Base-by-base conservation (phyloP, 2,888 invertebrate species). In the Silvanus unidentatus region DNA sequence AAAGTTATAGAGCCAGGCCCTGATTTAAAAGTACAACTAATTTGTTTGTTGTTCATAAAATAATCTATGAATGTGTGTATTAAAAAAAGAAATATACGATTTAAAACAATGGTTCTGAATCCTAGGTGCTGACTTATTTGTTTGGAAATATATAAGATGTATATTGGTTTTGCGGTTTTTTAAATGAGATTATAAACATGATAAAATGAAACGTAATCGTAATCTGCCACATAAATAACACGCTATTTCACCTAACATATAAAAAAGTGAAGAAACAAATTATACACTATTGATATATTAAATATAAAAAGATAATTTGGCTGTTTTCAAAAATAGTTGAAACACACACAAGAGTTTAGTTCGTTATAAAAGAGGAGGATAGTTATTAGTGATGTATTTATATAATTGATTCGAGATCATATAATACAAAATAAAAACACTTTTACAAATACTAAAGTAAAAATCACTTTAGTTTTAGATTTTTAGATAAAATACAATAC, bases 1-100 rank as follows among this genome's bases (percentile, higher is more conserved):
- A 45, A 12, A n/a, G n/a, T 39, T 52, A 16, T 55, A 51, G 60
- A 70, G 64, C 71, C 70, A 68, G 68, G 65, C 71, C 72, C 72
- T 72, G 72, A 71, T 71, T 70, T 70, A 61, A 71, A 68, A 72
- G 72, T 72, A 72, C 72, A 72, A 72, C 70, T 66, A 61, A 50
- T 60, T 68, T 63, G 64, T 68, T 69, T 69, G 68, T 69, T 70
- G 66, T 67, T 69, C 64, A 61, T 68, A 65, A 60, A 59, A 22
- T 43, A 39, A 57, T 57, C 49, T 56, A 52, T 50, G 48, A 49
- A 54, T 22, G 22, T 22, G 52, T 48, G 53, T 51, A 47, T 54
- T 54, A 40, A 48, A 52, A 51, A 44, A 22, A 22, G 8, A 22
- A 22, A 22, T 22, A 22, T 22, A 22, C 22, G 22, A 22, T 22